phyloP scores from a whole-genome alignment of 2,888 invertebrate genomes.

The Dicroscelio sp. region DNA sequence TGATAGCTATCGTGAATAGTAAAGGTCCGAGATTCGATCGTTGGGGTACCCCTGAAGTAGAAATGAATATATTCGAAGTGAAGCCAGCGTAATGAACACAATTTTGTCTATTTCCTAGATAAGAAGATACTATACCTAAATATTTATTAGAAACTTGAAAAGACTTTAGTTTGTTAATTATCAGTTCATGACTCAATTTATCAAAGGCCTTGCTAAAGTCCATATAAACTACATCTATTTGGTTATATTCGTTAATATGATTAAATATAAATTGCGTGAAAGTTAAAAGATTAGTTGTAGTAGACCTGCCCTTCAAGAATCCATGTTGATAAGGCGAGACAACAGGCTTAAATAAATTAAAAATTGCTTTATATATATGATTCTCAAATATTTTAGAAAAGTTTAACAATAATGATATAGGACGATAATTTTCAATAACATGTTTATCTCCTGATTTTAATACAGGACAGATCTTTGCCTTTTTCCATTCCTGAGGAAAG shows the following conservation, averaged over 20 bases:
- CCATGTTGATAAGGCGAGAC: background rate
- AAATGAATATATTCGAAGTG: background rate
- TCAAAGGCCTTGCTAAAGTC: slow-evolving; percentile 25
- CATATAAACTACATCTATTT: slow-evolving; percentile 20
- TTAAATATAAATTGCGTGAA: background rate
- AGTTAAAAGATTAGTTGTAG: background rate
- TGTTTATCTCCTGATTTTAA: background rate
- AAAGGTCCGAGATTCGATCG: slow-evolving; percentile 57
- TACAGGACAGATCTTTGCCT: slow-evolving; percentile 1
- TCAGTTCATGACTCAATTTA: background rate
- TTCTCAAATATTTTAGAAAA: slow-evolving; percentile 13
- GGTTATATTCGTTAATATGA: background rate
- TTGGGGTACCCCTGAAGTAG: slow-evolving; percentile 4
- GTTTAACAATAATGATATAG: background rate
- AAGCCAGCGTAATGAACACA: background rate
- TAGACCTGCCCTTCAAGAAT: background rate
- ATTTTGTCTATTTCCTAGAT: background rate
- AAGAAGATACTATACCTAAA: background rate
- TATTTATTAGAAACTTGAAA: background rate
- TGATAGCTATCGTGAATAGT: slow-evolving; percentile 85
- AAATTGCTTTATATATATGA: background rate
- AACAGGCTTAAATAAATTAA: background rate
- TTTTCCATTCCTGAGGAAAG: too few species aligned
- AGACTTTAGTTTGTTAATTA: background rate
- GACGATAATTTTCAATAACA: background rate